Evolutionary conservation across 1,140 invertebrate genomes (phyloP).

Genomic region (Penaeus chinensis): DNA sequence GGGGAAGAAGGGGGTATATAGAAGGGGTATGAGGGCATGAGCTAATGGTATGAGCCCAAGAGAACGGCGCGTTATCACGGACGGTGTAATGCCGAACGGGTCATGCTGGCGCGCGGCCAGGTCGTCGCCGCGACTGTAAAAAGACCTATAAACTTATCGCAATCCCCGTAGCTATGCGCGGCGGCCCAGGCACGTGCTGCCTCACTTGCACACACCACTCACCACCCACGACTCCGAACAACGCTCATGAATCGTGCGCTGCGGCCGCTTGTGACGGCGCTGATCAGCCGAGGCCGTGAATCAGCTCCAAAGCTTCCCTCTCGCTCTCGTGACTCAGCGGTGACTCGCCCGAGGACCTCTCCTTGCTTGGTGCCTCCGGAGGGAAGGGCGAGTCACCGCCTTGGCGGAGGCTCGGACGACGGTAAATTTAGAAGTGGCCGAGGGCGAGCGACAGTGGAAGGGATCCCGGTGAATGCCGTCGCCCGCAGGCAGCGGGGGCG

Average conservation of each 20-base stretch:
- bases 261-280: too few relatives aligned
- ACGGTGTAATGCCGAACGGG: background rate
- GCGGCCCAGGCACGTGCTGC: constrained; percentile 42
- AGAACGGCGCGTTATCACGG: too few relatives aligned
- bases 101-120: constrained; percentile 19
- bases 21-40: background rate
- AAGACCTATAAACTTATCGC: constrained; percentile 44
- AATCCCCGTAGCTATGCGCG: constrained; percentile 42
- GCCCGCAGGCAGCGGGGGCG: background rate
- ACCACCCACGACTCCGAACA: too few relatives aligned
- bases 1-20: background rate
- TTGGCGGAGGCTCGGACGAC: background rate
- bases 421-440: background rate
- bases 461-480: background rate
- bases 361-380: too few relatives aligned
- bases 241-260: too few relatives aligned
- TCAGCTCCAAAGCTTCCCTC: too few relatives aligned
- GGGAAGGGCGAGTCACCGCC: background rate
- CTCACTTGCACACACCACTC: background rate
- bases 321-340: too few relatives aligned
- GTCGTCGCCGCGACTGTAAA: constrained; percentile 34
- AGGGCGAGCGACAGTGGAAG: background rate
- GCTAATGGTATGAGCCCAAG: too few relatives aligned
- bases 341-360: too few relatives aligned
- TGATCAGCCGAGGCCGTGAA: too few relatives aligned